These are phyloP conservation scores for Antheraea pernyi DNA, from an alignment of 1,140 invertebrate species.

Conservation along the genomic window DNA sequence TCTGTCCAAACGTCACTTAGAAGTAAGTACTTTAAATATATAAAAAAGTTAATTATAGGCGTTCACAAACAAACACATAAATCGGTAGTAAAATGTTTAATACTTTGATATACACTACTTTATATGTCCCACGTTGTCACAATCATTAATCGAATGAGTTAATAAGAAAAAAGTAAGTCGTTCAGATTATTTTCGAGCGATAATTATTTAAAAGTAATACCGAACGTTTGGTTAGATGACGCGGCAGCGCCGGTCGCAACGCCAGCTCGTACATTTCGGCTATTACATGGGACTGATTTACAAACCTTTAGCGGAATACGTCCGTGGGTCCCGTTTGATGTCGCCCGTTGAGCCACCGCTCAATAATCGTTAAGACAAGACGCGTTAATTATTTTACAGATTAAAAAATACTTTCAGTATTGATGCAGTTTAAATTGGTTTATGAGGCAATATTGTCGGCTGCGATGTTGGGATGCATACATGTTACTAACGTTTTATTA, in stretches of 20 bases:
- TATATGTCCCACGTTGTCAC: background rate
- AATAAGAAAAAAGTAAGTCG: constrained; percentile 4
- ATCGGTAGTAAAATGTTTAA: background rate
- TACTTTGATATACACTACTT: background rate
- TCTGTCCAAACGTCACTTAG: too few relatives aligned
- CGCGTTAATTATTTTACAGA: constrained; percentile 34
- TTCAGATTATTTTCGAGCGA: background rate
- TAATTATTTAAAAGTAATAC: background rate
- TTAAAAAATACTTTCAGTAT: constrained; percentile 24
- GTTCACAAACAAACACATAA: background rate
- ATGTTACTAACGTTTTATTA: background rate
- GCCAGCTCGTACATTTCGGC: constrained; percentile 26
- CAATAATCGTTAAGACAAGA: constrained; percentile 56
- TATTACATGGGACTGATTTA: constrained; percentile 49
- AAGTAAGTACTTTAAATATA: background rate
- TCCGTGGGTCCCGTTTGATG: constrained; percentile 25
- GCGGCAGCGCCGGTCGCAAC: constrained; percentile 17
- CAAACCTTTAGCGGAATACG: constrained; percentile 33
- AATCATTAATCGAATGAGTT: background rate
- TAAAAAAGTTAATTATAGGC: background rate
- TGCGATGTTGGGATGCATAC: background rate
- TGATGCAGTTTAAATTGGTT: constrained; percentile 30
- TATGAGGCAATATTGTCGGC: constrained; percentile 4
- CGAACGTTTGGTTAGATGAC: background rate
- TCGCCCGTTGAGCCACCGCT: constrained; percentile 29